Evolutionary conservation across 2,797 vertebrate genomes (phyloP).

Genomic region (Poecile montanus): DNA sequence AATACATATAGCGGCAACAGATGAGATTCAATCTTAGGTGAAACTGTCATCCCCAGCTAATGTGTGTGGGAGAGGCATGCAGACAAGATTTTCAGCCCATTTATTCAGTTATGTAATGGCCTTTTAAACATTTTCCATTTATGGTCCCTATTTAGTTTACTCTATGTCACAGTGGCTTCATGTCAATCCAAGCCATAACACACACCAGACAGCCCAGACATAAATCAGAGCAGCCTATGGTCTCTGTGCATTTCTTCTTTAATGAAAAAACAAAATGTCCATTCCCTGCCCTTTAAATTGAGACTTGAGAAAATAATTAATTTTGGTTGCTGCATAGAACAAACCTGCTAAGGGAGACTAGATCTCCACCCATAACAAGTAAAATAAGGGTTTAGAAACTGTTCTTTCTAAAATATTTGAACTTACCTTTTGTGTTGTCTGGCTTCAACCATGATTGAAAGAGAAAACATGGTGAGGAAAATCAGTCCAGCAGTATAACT

Average conservation of each 20-base stretch:
- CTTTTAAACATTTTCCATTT: constrained; percentile 28
- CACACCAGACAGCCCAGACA: neutral
- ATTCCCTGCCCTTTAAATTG: neutral
- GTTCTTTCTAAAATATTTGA: neutral
- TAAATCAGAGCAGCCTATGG: neutral
- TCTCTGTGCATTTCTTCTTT: neutral
- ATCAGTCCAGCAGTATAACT: neutral
- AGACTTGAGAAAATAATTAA: neutral
- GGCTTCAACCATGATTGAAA: neutral
- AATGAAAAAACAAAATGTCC: neutral
- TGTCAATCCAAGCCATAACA: neutral
- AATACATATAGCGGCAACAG: neutral
- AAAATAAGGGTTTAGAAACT: neutral
- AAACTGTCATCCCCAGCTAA: neutral
- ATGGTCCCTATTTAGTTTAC: neutral
- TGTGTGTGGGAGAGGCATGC: neutral
- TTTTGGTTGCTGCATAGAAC: neutral
- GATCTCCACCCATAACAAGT: neutral
- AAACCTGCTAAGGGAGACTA: neutral
- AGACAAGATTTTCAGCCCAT: constrained; percentile 26
- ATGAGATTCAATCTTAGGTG: constrained; percentile 11
- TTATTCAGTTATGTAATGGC: constrained; percentile 15
- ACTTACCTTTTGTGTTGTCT: neutral
- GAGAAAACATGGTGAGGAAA: neutral
- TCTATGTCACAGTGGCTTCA: neutral